Percentiles rank a stretch among this genome's conserved stretches.
Conservation (phyloP, 1,140 invertebrate genomes). For the Paraescarpia echinospica region DNA sequence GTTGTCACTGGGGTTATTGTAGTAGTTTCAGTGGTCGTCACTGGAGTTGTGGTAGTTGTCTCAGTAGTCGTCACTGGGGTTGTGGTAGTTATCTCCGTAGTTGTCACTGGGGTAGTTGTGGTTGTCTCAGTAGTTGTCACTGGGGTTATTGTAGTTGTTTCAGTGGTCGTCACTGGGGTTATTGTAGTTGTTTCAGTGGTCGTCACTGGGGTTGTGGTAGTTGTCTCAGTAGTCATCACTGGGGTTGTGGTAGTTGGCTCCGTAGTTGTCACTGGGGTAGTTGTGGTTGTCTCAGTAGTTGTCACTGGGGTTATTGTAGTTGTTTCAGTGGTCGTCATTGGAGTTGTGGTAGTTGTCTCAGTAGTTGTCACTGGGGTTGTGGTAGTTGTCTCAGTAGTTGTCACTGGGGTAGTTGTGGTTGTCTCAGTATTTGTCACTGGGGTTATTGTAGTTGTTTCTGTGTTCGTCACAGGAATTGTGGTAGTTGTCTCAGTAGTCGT, state of each 20-base stretch:
- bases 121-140: background rate
- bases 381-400: background rate
- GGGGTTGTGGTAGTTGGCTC: background rate
- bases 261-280: background rate
- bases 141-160: background rate
- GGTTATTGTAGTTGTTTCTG: background rate
- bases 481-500: background rate
- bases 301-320: background rate
- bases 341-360: background rate
- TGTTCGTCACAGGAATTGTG: background rate
- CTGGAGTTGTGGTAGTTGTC: background rate
- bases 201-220: background rate
- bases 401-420: background rate
- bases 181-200: background rate
- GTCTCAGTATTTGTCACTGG: background rate
- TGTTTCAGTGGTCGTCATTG: background rate
- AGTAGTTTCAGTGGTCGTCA: background rate
- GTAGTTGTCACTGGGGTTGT: background rate
- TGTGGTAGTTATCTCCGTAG: background rate
- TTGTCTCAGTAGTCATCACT: background rate
- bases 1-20: background rate
- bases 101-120: background rate
- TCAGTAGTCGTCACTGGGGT: background rate
- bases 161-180: background rate
- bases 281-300: background rate